Evolutionary conservation across 92 coral and sea anemone genomes (phyloP).

Genomic region (Epizoanthus rinbou): DNA sequence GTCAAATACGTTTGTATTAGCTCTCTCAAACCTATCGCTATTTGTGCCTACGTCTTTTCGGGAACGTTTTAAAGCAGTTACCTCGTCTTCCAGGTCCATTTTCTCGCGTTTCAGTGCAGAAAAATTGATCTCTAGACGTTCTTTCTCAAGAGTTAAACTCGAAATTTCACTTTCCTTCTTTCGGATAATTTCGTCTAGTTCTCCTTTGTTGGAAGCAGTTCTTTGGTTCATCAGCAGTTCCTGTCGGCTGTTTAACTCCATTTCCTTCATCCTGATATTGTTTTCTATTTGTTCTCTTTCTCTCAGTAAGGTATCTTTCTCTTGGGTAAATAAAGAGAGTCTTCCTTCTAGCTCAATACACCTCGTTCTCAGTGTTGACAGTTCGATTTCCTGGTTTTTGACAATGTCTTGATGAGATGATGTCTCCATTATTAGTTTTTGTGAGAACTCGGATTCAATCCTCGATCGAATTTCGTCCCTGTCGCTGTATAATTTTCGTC

Average conservation of each 20-base stretch:
- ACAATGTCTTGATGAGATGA: conserved; percentile 54
- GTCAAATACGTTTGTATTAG: conserved; percentile 34
- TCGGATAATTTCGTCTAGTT: conserved; percentile 67
- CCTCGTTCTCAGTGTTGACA: conserved; percentile 61
- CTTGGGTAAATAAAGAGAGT: conserved; percentile 50
- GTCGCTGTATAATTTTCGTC: conserved; percentile 57
- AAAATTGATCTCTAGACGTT: conserved; percentile 66
- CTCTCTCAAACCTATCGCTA: conserved; percentile 37
- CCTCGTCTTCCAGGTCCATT: conserved; percentile 81
- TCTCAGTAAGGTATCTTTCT: conserved; percentile 70
- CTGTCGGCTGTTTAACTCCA: conserved; percentile 46
- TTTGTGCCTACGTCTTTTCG: conserved; percentile 11
- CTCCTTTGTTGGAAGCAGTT: conserved; percentile 49
- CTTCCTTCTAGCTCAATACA: conserved; percentile 65
- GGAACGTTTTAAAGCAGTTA: conserved; percentile 64
- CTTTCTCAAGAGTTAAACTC: conserved; percentile 64
- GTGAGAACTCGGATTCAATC: conserved; percentile 70
- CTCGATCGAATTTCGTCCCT: conserved; percentile 74
- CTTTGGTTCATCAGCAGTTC: conserved; percentile 19
- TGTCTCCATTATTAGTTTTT: conserved; percentile 67
- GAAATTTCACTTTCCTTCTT: conserved; percentile 78
- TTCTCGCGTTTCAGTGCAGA: conserved; percentile 80
- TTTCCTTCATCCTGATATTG: conserved; percentile 58
- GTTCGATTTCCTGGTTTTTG: conserved; percentile 67
- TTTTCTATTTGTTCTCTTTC: conserved; percentile 72